These are phyloP conservation scores for Asarcornis scutulata DNA, from an alignment of 2,113 vertebrate species.

Conservation along the genomic window DNA sequence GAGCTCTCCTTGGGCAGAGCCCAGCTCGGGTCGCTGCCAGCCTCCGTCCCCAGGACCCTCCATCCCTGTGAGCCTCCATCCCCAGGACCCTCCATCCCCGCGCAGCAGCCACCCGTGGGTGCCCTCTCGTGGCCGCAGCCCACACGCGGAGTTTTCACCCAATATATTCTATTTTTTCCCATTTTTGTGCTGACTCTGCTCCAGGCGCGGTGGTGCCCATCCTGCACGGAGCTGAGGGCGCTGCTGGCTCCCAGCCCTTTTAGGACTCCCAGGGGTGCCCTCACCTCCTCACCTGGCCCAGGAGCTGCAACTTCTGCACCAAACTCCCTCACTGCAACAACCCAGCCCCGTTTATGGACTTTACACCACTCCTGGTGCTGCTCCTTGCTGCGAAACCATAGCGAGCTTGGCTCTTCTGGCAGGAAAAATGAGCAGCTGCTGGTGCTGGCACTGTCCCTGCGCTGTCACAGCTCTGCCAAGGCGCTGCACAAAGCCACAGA, in stretches of 20 bases:
- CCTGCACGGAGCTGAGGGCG: no score
- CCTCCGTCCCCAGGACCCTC: not conserved
- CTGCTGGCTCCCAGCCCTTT: not conserved
- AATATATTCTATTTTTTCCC: rapidly evolving
- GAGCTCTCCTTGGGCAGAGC: not conserved
- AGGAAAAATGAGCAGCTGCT: not conserved
- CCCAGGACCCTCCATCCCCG: not conserved
- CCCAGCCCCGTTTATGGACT: not conserved
- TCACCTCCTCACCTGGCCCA: not conserved
- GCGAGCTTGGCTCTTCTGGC: rapidly evolving
- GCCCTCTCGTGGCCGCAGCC: slow-evolving; percentile 32
- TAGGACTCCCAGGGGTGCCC: no score
- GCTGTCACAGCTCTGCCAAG: not conserved
- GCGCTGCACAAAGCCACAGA: rapidly evolving
- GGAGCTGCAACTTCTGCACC: not conserved
- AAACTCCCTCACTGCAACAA: not conserved
- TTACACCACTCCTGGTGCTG: not conserved
- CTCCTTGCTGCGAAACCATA: rapidly evolving
- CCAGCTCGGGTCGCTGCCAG: not conserved
- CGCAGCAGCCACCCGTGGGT: not conserved
- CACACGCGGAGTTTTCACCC: rapidly evolving
- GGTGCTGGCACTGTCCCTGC: rapidly evolving
- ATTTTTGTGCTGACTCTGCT: not conserved
- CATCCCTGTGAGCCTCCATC: not conserved
- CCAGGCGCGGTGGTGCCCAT: no score